Conservation (phyloP, 2,888 invertebrate genomes). For the Exocentrus adspersus region DNA sequence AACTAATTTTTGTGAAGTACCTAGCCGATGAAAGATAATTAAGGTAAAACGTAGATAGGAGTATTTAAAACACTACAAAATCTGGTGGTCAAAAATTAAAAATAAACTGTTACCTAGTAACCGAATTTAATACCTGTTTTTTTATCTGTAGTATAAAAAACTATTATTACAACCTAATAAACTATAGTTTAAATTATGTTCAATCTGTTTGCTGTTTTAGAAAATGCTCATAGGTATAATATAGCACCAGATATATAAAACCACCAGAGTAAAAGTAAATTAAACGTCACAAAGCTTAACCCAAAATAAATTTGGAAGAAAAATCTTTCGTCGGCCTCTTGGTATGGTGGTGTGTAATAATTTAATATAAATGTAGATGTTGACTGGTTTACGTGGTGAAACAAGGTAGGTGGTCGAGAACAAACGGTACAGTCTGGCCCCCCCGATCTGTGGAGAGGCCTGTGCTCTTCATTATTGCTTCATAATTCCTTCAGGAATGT, state of each 20-base stretch:
- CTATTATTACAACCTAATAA: neutral
- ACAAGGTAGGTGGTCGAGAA: slow-evolving; percentile 56
- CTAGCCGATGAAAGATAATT: too few species aligned
- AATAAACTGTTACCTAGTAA: neutral
- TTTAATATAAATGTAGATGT: slow-evolving; percentile 45
- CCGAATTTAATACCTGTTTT: neutral
- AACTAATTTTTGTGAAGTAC: too few species aligned
- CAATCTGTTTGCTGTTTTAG: neutral
- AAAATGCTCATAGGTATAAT: neutral
- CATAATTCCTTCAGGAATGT: slow-evolving; percentile 60
- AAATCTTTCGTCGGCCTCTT: slow-evolving; percentile 35
- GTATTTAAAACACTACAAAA: too few species aligned
- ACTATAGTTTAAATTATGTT: neutral
- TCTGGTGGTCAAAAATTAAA: neutral
- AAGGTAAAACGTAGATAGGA: too few species aligned
- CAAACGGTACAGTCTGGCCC: slow-evolving; percentile 52
- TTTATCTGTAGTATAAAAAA: neutral
- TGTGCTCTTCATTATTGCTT: slow-evolving; percentile 62
- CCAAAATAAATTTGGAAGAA: slow-evolving; percentile 34
- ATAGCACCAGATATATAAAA: neutral
- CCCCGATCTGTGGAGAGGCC: slow-evolving; percentile 53
- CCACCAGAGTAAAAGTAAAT: neutral
- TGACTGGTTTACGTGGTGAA: slow-evolving; percentile 52
- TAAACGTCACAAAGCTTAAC: slow-evolving; percentile 7
- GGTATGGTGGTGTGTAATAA: slow-evolving; percentile 40